These are phyloP conservation scores for Nemopilema nomurai DNA, from an alignment of 30 jellyfish, hydroid and myxozoan species.

Conservation along the genomic window DNA sequence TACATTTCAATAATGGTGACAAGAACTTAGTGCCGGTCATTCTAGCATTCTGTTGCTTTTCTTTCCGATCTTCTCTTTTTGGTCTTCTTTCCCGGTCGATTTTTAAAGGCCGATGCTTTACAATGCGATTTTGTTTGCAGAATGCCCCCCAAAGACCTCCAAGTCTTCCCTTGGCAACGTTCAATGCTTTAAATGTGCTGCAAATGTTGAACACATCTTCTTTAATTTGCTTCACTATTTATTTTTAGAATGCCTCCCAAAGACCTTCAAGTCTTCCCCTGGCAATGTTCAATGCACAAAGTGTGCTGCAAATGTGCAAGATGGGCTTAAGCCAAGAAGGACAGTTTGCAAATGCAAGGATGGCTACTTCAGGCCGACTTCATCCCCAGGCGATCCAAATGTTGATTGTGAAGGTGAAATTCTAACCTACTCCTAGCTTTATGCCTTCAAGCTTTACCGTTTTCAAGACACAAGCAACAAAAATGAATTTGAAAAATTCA, in stretches of 20 bases:
- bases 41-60: no score
- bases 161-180: slow-evolving; percentile 56
- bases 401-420: slow-evolving; percentile 26
- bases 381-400: background rate
- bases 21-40: no score
- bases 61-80: no score
- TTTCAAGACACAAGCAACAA: no score
- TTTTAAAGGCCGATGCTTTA: no score
- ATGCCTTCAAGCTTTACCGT: no score
- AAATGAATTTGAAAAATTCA: no score
- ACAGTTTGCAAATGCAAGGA: slow-evolving; percentile 16
- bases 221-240: background rate
- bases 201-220: slow-evolving; percentile 1
- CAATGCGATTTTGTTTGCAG: slow-evolving; percentile 23
- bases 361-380: slow-evolving; percentile 25
- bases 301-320: slow-evolving; percentile 56
- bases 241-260: slow-evolving; percentile 46
- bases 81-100: no score
- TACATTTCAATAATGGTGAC: no score
- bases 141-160: slow-evolving; percentile 31
- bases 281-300: slow-evolving; percentile 70
- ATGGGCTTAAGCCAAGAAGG: slow-evolving; percentile 39
- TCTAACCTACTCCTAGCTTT: background rate
- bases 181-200: slow-evolving; percentile 75
- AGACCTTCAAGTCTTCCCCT: slow-evolving; percentile 27